Evolutionary conservation across 2,888 invertebrate genomes (phyloP), one percentile per base, ranked within the genome.

Genomic region (Eustalomyia histrio): DNA sequence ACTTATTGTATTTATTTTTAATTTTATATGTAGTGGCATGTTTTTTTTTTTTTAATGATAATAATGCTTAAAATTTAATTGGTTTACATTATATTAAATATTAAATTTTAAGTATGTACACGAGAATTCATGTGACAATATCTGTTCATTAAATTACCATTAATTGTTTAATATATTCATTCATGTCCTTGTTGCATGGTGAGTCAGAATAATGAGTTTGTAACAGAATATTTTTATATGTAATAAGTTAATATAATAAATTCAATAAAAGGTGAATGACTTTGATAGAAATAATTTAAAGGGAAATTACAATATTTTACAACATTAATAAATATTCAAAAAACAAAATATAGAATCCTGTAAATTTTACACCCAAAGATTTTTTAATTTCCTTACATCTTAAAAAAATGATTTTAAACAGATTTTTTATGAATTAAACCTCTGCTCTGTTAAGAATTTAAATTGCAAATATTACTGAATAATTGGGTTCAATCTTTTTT

Each of bases 71-170:
- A 12, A 39, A 39, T 39, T 12, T 12, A 10, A 39, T 39, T 39
- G 39, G 10, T 39, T 39, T 39, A 39, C 39, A 39, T 39, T 39
- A 14, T 39, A 12, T 39, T 39, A 39, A 39, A 39, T 39, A 39
- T 39, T 5, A 12, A 12, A 39, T 39, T 39, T 10, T 12, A 10
- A 39, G 39, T 39, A 39, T 39, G 10, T 39, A 12, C 12, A 39
- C 2, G 3, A 12, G 4, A 12, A 39, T 39, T 39, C 39, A 39
- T 39, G 1, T 39, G 39, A 39, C 10, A 12, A 12, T 43, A 43
- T 18, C 16, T 67, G 67, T 76, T 68, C 61, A 68, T 76, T 68
- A 76, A 76, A 76, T 47, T 55, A 16, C 17, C 43, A 68, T 68
- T 55, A 55, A 76, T 47, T 67, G 58, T 39, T 6, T 29, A 7